Evolutionary conservation across 1,140 invertebrate species (phyloP), one percentile per base, ranked within the genome.

Genomic region (Drosophila takahashii): DNA sequence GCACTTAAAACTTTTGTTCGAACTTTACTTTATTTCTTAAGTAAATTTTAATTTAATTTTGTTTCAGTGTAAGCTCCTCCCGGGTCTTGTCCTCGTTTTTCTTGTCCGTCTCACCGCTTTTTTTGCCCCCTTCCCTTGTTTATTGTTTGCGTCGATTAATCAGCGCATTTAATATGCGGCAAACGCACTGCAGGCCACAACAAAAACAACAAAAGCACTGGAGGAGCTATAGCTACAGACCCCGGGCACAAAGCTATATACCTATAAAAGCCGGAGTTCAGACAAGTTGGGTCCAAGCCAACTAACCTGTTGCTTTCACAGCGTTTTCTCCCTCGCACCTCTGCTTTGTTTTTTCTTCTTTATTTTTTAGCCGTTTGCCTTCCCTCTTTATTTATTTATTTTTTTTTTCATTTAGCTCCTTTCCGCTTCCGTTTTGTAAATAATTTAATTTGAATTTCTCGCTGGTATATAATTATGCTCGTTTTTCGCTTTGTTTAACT

Each of bases 111-210:
- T 16, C 13, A 15, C 22, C 3, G 18, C 6, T 8, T 41, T 18
- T 18, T 4, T 22, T 22, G 22, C 4, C 39, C 27, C 51, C 22
- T 9, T 41, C 47, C 48, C 60, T 64, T 73, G 66, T 73, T 74
- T 73, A 81, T 81, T 81, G 81, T 85, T 81, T 77, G 62, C 62
- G 67, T 57, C 58, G 74, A 87, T 86, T 86, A 87, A 86, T 86
- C 83, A 87, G 74, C 70, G 78, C 79, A 72, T 78, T 77, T 77
- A 77, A 77, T 77, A 77, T 77, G 74, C 73, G 54, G 51, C 67
- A 70, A 65, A 77, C 73, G 74, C 74, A 77, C 73, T 77, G 73
- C 74, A 66, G 54, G 58, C 72, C n/a, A 16, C 45, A 45, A 11
- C 11, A 34, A 16, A 13, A 51, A 36, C 41, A 36, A 22, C 11